These are phyloP conservation scores for Sphyrna mokarran DNA, from an alignment of 2,113 vertebrate species.

Conservation along the genomic window DNA sequence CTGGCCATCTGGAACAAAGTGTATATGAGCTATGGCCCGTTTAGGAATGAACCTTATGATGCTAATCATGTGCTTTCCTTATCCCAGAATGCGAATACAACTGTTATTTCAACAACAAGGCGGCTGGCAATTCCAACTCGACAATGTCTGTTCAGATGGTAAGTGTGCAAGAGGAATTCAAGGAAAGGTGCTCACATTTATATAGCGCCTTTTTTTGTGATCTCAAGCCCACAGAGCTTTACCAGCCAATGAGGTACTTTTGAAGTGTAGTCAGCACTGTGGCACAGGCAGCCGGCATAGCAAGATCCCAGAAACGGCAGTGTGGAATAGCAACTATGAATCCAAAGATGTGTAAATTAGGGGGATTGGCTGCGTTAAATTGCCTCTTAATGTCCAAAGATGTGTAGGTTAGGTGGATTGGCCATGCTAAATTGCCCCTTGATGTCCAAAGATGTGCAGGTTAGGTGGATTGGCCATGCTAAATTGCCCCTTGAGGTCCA, in stretches of 20 bases:
- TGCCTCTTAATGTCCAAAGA: too few relatives aligned
- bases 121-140: neutral
- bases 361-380: too few relatives aligned
- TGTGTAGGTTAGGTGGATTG: too few relatives aligned
- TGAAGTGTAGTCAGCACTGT: neutral
- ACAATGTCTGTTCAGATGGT: neutral
- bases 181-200: neutral
- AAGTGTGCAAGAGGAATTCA: neutral
- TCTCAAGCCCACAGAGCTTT: neutral
- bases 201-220: neutral
- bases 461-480: too few relatives aligned
- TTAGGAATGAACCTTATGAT: neutral
- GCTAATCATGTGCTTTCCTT: neutral
- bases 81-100: neutral
- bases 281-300: neutral
- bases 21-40: neutral
- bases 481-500: too few relatives aligned
- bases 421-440: too few relatives aligned
- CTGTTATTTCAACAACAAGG: neutral
- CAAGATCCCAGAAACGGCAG: neutral
- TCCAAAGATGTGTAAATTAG: too few relatives aligned
- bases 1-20: neutral
- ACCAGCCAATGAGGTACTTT: neutral
- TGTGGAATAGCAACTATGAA: neutral
- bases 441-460: too few relatives aligned